phyloP scores from a whole-genome alignment of 2,113 vertebrate species.

The Myanophis thanlyinensis region DNA sequence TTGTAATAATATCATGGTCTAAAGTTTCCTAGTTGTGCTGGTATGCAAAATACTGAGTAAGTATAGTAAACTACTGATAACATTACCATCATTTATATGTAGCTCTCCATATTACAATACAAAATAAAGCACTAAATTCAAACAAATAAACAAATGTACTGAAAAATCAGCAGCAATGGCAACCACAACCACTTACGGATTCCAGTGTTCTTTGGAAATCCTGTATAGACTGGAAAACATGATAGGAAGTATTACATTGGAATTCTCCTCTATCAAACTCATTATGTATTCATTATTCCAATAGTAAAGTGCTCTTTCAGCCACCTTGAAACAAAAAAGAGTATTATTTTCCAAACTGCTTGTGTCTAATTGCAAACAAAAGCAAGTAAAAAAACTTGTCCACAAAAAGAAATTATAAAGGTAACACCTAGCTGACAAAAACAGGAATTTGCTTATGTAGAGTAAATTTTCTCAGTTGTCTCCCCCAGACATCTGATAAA shows the following conservation, averaged over 20 bases:
- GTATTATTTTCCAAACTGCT: neutral
- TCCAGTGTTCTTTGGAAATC: constrained; percentile 99
- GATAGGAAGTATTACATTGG: constrained; percentile 98
- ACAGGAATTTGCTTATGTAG: neutral
- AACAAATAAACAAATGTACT: neutral
- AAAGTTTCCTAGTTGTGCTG: neutral
- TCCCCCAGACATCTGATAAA: neutral
- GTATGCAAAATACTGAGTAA: neutral
- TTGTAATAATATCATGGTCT: neutral
- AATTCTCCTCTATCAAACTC: constrained; percentile 99
- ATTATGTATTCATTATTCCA: constrained; percentile 99
- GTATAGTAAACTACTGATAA: neutral
- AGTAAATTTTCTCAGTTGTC: neutral
- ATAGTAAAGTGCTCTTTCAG: constrained; percentile 96
- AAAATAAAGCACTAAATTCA: neutral
- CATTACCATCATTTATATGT: neutral
- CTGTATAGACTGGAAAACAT: constrained; percentile 99
- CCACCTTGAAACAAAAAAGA: constrained; percentile 77
- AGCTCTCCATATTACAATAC: neutral
- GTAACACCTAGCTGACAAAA: neutral
- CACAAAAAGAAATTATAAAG: neutral
- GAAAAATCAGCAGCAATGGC: neutral
- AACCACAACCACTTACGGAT: constrained; percentile 84
- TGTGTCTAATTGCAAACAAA: constrained; percentile 30
- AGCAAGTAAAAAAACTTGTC: neutral